Evolutionary conservation across 1,140 invertebrate species (phyloP).

Genomic region (Druon quercuslanigerum): DNA sequence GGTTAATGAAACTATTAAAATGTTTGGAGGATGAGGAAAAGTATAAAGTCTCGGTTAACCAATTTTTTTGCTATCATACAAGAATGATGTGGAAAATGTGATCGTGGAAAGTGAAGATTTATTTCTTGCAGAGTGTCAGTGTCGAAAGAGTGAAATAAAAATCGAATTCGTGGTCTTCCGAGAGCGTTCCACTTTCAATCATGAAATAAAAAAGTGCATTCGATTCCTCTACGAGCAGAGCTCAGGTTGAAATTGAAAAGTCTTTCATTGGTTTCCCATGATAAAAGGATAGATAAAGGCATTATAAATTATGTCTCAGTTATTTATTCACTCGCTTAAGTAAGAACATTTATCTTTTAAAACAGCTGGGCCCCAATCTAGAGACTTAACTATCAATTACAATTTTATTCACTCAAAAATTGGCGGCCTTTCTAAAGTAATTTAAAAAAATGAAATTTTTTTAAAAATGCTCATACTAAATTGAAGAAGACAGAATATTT

Average conservation of each 20-base stretch:
- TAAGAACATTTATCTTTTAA: no score
- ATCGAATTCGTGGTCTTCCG: background rate
- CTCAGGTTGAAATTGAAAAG: background rate
- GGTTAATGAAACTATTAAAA: no score
- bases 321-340: no score
- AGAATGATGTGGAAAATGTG: background rate
- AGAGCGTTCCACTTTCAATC: slow-evolving; percentile 24
- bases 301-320: no score
- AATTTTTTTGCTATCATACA: background rate
- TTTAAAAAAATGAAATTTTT: no score
- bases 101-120: slow-evolving; percentile 4
- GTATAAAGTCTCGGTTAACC: background rate
- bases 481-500: no score
- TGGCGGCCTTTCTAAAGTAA: no score
- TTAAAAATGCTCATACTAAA: no score
- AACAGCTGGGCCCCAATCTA: no score
- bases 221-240: background rate
- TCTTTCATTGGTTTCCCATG: background rate
- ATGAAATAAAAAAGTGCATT: slow-evolving; percentile 14
- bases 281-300: background rate
- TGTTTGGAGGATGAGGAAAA: background rate
- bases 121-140: background rate
- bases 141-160: slow-evolving; percentile 20
- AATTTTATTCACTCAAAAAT: no score
- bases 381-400: no score